Conservation (phyloP, 2,113 vertebrate species). For the Laticauda laticaudata region DNA sequence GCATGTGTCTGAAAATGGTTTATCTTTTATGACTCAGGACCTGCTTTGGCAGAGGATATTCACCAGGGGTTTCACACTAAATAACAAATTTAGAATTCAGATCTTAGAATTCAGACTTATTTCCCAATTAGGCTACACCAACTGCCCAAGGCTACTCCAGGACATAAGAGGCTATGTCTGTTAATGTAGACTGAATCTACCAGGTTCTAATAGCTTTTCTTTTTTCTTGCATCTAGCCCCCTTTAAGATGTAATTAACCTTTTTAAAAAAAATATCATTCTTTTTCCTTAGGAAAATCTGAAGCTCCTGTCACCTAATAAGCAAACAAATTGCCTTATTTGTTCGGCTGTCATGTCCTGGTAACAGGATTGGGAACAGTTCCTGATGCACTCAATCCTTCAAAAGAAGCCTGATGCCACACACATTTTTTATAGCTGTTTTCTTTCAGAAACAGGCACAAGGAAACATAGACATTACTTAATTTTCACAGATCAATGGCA, state of each 20-base stretch:
- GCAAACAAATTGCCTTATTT: background rate
- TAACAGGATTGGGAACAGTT: background rate
- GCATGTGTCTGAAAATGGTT: constrained; percentile 46
- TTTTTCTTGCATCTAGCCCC: background rate
- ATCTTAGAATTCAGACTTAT: constrained; percentile 47
- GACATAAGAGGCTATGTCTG: constrained; percentile 46
- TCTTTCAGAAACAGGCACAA: background rate
- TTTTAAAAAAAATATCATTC: background rate
- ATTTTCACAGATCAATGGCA: background rate
- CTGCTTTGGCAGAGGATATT: constrained; percentile 15
- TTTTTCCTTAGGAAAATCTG: background rate
- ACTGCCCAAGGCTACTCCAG: constrained; percentile 36
- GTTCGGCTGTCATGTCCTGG: too few species aligned
- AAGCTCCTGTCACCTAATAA: background rate
- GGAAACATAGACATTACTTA: too few species aligned
- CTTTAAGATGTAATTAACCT: constrained; percentile 8
- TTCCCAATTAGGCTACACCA: constrained; percentile 65
- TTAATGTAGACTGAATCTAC: constrained; percentile 18
- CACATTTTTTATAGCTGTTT: background rate
- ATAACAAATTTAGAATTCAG: constrained; percentile 35
- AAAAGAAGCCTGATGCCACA: background rate
- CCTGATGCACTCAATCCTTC: background rate
- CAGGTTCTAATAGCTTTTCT: background rate
- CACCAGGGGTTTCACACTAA: constrained; percentile 39
- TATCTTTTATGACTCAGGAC: constrained; percentile 47